phyloP scores from a whole-genome alignment of 2,888 invertebrate species.

The Magallana nippona region DNA sequence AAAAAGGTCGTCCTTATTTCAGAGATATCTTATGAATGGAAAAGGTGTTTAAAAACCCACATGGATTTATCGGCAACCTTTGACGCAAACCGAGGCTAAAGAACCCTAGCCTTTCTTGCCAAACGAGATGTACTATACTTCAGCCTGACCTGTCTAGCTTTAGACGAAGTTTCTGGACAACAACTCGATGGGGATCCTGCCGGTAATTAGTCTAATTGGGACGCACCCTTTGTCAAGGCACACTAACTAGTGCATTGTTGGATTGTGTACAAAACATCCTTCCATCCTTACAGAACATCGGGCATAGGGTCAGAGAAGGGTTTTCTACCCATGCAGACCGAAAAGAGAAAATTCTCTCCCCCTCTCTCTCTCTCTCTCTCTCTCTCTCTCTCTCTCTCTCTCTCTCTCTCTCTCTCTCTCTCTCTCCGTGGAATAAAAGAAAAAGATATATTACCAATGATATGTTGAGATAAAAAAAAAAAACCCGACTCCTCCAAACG shows the following conservation, averaged over 20 bases:
- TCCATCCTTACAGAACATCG: neutral
- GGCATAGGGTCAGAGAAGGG: neutral
- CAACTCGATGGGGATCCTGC: conserved; percentile 1
- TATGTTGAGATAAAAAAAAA: neutral
- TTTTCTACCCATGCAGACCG: neutral
- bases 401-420: too few species aligned
- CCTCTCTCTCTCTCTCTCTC: neutral
- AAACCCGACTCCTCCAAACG: neutral
- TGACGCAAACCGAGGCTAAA: neutral
- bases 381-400: neutral
- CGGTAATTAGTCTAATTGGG: conserved; percentile 30
- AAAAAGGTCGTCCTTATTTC: too few species aligned
- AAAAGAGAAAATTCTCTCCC: neutral
- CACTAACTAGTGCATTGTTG: conserved; percentile 33
- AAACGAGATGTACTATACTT: neutral
- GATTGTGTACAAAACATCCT: conserved; percentile 12
- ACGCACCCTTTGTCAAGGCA: conserved; percentile 19
- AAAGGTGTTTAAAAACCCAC: too few species aligned
- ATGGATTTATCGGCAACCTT: neutral
- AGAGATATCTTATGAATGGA: too few species aligned
- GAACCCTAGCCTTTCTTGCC: neutral
- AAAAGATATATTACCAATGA: too few species aligned
- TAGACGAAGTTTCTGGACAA: neutral
- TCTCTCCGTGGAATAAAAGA: too few species aligned
- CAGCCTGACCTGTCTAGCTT: neutral